Evolutionary conservation across 2,888 invertebrate species (phyloP), one percentile per base, ranked within the genome.

Genomic region (Catotricha subobsoleta): DNA sequence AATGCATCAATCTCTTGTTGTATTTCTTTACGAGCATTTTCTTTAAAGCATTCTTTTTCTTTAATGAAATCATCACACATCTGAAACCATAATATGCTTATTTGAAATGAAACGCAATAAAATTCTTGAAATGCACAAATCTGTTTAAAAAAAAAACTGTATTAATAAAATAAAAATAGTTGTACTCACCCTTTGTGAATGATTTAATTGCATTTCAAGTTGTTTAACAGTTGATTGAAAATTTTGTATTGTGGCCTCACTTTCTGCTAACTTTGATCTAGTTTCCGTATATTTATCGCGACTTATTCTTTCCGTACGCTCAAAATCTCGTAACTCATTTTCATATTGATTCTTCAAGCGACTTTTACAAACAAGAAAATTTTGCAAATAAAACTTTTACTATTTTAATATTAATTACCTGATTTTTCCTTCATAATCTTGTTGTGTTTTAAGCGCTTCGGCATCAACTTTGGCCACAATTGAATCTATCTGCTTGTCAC

Each of bases 321-420:
- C 80, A 39, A 78, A 55, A 47, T 78, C 74, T 39, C 67, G 66
- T 42, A 84, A 55, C 52, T 84, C 83, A 10, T 67, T 64, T 44
- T 82, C 81, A 52, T 76, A 80, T 53, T 84, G 82, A 44, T 82
- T 81, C 52, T 74, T 80, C 30, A 80, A 62, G 23, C 81, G 68
- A 50, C 82, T 83, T n/a, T n/a, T n/a, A n/a, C n/a, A n/a, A 49
- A 3, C 9, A 16, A 19, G 5, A 33, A 33, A 5, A 30, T 13
- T 9, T 34, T 34, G 9, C 5, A 9, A 15, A 10, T 16, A 16
- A 8, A 7, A 34, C 4, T 8, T 34, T 34, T 34, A 16, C 19
- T 18, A 19, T 21, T 8, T 28, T 19, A 20, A 16, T 16, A 36
- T 21, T 5, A 49, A 51, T 46, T 37, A 61, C 62, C 46, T 49